Conservation (phyloP, 92 coral and sea anemone species). For the Porites evermanni region DNA sequence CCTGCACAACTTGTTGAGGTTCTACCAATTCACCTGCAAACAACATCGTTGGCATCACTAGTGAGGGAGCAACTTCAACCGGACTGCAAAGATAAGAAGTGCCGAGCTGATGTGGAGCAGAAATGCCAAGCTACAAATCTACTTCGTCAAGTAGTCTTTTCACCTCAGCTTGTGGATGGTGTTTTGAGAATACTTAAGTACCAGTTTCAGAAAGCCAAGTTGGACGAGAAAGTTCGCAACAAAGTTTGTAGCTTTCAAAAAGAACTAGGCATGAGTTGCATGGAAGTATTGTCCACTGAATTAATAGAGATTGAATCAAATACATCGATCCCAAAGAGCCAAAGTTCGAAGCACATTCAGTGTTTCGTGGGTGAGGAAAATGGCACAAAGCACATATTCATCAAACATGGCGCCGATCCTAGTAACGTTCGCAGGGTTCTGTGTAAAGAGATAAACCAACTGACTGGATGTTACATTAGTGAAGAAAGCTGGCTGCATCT, state of each 20-base stretch:
- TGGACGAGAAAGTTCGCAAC: constrained; percentile 45
- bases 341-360: neutral
- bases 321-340: constrained; percentile 63
- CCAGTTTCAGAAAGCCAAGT: constrained; percentile 53
- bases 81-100: constrained; percentile 56
- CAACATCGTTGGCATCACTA: constrained; percentile 42
- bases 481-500: constrained; percentile 44
- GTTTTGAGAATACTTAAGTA: constrained; percentile 71
- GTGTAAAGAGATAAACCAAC: constrained; percentile 55
- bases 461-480: constrained; percentile 59
- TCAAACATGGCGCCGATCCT: constrained; percentile 63
- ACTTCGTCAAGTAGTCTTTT: constrained; percentile 52
- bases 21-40: constrained; percentile 62
- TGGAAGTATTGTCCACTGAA: constrained; percentile 68
- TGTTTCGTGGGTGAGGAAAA: constrained; percentile 62
- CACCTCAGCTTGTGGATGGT: constrained; percentile 70
- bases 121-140: constrained; percentile 52
- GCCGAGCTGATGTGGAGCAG: constrained; percentile 58
- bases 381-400: constrained; percentile 50
- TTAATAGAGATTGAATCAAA: constrained; percentile 47
- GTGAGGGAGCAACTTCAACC: constrained; percentile 75
- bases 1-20: constrained; percentile 33
- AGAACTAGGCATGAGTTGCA: constrained; percentile 70
- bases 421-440: constrained; percentile 20
- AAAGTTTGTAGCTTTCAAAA: constrained; percentile 55